Base-by-base conservation (phyloP, 1,140 invertebrate species). In the Anthonomus grandis region DNA sequence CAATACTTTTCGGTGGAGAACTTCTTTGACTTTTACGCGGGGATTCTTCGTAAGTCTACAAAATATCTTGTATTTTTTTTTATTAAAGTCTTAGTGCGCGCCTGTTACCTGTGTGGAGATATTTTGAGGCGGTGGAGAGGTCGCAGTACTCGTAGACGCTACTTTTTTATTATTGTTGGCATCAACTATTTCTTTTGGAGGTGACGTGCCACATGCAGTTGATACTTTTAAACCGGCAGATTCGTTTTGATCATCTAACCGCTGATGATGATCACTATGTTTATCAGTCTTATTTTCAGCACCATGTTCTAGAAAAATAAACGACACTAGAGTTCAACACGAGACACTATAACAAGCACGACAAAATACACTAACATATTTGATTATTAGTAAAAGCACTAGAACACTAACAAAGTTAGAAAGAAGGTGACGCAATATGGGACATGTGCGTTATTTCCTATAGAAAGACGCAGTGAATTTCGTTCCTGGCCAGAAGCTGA, bases 101-200 rank as follows among this genome's bases (percentile, higher is more conserved):
- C 67, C n/a, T n/a, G n/a, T 76, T 81, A 91, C 90, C 81, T 92
- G 90, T 21, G 90, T 92, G 21, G 89, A 89, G 64, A 90, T 90
- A 70, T 79, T 89, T 74, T 92, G 90, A 5, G 90, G 90, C 27
- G 89, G 87, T 45, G 90, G 90, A 15, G 90, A 92, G 17, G 90
- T 92, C 54, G 88, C 89, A 31, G 81, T 87, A 27, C 82, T 82
- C 17, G 67, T 65, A 39, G 66, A 66, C 44, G 57, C 51, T 13
- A 53, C 44, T 64, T 65, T 36, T 60, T 64, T 21, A 56, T 56
- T 46, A 38, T 27, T 31, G n/a, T 58, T 36, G 24, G 9, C 27
- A 36, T 46, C 47, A 50, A 31, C 23, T 12, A 50, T 51, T 22
- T 74, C 71, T 53, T 67, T 70, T 1, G 74, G 73, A 5, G 74